These are phyloP conservation scores for Labia minor DNA, from an alignment of 2,888 invertebrate genomes.

Conservation along the genomic window DNA sequence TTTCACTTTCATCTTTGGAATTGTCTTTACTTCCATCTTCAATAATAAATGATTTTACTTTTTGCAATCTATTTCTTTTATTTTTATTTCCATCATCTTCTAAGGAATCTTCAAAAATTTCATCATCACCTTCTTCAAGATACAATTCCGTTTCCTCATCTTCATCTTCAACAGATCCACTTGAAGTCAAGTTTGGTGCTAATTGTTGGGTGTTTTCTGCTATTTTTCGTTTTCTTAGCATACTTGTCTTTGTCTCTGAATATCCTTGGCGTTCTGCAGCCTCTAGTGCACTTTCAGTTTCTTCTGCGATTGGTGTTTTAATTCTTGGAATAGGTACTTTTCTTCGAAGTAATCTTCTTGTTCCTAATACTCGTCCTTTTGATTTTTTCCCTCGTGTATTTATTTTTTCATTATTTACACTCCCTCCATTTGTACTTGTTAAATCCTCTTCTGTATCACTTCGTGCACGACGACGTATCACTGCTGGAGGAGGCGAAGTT, in stretches of 20 bases:
- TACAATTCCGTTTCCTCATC: neutral
- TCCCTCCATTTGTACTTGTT: constrained; percentile 20
- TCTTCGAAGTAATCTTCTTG: constrained; percentile 16
- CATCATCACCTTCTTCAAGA: neutral
- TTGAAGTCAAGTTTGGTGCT: constrained; percentile 2
- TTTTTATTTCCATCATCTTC: neutral
- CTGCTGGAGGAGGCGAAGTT: constrained; percentile 20
- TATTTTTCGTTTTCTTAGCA: constrained; percentile 23
- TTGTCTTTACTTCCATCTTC: constrained; percentile 13
- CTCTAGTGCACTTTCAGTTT: constrained; percentile 29
- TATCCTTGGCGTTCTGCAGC: constrained; percentile 24
- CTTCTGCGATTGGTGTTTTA: constrained; percentile 32
- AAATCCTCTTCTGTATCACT: constrained; percentile 24
- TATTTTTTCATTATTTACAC: neutral
- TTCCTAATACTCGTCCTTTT: neutral
- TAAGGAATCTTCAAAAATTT: constrained; percentile 16
- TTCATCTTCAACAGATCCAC: neutral
- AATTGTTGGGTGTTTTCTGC: constrained; percentile 14
- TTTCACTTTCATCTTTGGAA: constrained; percentile 14
- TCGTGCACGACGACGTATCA: constrained; percentile 20
- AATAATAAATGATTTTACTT: constrained; percentile 18
- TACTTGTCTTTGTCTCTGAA: constrained; percentile 25
- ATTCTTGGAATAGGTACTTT: constrained; percentile 24
- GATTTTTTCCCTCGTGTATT: neutral
- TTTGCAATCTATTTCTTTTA: neutral